Base-by-base conservation (phyloP, 2,888 invertebrate genomes). In the Thereva nobilitata region DNA sequence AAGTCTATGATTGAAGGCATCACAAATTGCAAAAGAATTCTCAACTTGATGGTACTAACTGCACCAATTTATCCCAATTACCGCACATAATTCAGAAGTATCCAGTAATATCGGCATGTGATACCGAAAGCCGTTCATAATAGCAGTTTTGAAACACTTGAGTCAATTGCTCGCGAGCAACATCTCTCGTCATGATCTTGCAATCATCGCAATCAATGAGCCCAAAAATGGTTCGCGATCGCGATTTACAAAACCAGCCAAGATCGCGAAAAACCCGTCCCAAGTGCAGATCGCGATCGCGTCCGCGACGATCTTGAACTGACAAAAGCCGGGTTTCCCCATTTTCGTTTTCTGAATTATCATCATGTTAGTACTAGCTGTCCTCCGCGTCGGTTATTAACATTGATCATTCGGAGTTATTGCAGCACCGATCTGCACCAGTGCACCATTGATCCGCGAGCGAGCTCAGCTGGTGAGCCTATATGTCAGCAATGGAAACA, bases 401-500 rank as follows among this genome's bases (percentile, higher is more conserved):
- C 68, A 68, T 68, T 68, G 68, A 68, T 68, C 68, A 65, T 65
- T 49, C 12, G 54, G 53, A 66, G 38, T 57, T 52, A 52, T 49
- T 44, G 66, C 66, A n/a, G 54, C 59, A 10, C 54, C 42, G 50
- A 42, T 23, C 23, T 23, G 23, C 57, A 50, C 52, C 59, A 50
- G 47, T 57, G 37, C 59, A 49, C 59, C 38, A 59, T 59, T 59
- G 59, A 56, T 56, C 64, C 65, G 68, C 47, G 49, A 23, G 23
- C 23, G 23, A 1, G 23, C 23, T 23, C 23, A 23, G 23, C 23
- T 23, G 23, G 52, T 54, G 68, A 59, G 55, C 66, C 55, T 66
- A 66, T 66, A 68, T 68, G 68, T 68, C 68, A 68, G 63, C 63
- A 66, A 56, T 61, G 66, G 63, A 66, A 66, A 66, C 66, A 47